Conservation (phyloP, 2,113 vertebrate species). For the Campylorhamphus procurvoides region DNA sequence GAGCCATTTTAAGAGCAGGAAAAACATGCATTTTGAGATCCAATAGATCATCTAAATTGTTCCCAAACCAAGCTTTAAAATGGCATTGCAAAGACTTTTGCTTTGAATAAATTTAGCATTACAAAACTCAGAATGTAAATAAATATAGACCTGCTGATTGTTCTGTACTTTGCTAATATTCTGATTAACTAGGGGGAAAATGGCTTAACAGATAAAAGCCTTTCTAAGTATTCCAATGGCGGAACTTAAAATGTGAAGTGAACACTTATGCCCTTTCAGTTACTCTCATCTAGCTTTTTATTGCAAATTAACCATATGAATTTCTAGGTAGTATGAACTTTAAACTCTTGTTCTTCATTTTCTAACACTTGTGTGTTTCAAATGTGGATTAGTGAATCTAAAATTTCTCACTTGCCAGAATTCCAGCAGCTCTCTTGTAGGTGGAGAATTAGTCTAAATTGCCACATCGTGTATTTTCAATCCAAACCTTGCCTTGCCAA, state of each 20-base stretch:
- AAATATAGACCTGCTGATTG: background rate
- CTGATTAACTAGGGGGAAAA: background rate
- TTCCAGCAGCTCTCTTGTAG: background rate
- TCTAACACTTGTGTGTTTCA: background rate
- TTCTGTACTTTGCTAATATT: background rate
- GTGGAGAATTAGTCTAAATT: background rate
- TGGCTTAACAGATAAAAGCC: background rate
- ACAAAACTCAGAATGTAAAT: background rate
- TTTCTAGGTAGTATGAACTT: background rate
- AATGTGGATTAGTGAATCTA: background rate
- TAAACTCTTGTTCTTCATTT: background rate
- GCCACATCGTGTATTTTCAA: background rate
- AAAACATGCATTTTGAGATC: slow-evolving; percentile 65
- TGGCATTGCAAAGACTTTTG: slow-evolving; percentile 42
- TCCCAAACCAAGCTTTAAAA: slow-evolving; percentile 58
- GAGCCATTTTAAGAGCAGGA: slow-evolving; percentile 71
- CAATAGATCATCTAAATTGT: slow-evolving; percentile 68
- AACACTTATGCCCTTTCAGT: background rate
- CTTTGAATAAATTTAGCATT: slow-evolving; percentile 55
- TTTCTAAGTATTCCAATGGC: background rate
- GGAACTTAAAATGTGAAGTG: background rate
- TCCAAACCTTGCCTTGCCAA: background rate
- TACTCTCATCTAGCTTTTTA: background rate
- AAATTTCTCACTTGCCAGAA: background rate
- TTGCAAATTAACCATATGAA: background rate